These are phyloP conservation scores for Bilobella aurantiaca DNA, from an alignment of 1,140 invertebrate species.

Conservation along the genomic window DNA sequence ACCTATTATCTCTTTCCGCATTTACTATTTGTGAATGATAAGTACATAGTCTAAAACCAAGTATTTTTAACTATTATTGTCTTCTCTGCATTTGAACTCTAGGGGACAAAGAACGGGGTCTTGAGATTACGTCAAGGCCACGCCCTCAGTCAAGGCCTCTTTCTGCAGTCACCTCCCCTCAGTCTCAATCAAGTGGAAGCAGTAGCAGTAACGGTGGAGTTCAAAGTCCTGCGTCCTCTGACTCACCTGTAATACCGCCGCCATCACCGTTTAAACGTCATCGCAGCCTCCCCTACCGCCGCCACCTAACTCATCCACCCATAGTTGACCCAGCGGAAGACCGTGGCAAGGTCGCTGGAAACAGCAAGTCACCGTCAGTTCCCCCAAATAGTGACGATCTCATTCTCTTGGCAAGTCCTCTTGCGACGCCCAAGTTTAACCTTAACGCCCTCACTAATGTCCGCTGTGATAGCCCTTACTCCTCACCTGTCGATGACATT, in stretches of 20 bases:
- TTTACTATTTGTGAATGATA: background rate
- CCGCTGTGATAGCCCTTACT: constrained; percentile 7
- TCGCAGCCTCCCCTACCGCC: constrained; percentile 24
- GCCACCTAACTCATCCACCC: constrained; percentile 6
- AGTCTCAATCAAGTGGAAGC: background rate
- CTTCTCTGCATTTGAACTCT: background rate
- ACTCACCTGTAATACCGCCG: constrained; percentile 14
- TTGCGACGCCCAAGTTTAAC: constrained; percentile 23
- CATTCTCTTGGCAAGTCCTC: constrained; percentile 30
- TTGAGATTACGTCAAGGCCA: constrained; percentile 15
- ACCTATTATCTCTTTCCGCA: background rate
- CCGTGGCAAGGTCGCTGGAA: background rate
- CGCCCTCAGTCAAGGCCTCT: constrained; percentile 19
- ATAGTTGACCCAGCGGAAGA: background rate
- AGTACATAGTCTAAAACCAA: constrained; percentile 7
- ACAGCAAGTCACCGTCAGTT: background rate
- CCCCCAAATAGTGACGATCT: constrained; percentile 21
- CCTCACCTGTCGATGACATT: constrained; percentile 2
- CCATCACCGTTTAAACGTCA: constrained; percentile 20
- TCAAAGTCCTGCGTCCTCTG: background rate
- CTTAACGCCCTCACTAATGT: background rate
- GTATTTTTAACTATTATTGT: too few species aligned
- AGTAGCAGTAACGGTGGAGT: background rate
- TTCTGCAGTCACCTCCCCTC: too few species aligned
- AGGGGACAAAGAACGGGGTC: background rate